These are phyloP conservation scores for Anguilla megastoma DNA, from an alignment of 2,797 vertebrate genomes.

Conservation along the genomic window DNA sequence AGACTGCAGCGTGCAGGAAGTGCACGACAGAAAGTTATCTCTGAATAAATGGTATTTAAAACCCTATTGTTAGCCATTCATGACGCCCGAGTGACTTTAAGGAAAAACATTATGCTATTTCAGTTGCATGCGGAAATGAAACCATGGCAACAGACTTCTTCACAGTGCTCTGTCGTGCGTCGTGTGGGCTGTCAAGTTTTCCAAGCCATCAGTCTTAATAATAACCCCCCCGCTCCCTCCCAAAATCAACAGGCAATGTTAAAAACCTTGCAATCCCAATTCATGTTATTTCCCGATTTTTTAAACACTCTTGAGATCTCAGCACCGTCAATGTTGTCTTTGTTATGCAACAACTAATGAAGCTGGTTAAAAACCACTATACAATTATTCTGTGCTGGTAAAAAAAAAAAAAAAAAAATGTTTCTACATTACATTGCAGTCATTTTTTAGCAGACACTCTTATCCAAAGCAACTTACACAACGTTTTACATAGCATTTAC, in stretches of 20 bases:
- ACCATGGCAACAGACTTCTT: neutral
- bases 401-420: neutral
- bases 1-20: too few species aligned
- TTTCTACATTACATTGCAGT: too few species aligned
- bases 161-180: neutral
- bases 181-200: constrained; percentile 1
- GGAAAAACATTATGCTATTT: neutral
- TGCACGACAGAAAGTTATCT: too few species aligned
- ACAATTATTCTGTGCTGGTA: neutral
- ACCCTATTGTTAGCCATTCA: neutral
- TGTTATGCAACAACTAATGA: neutral
- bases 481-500: too few species aligned
- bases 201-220: neutral
- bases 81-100: neutral
- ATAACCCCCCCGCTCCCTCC: neutral
- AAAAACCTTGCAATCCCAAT: neutral
- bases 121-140: neutral
- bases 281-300: neutral
- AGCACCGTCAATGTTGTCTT: neutral
- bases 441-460: too few species aligned
- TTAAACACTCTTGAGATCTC: neutral
- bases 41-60: too few species aligned
- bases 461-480: too few species aligned
- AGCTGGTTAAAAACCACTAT: neutral
- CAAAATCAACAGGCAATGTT: neutral